phyloP scores from a whole-genome alignment of 1,140 invertebrate genomes.

The Trichonephila clavata region DNA sequence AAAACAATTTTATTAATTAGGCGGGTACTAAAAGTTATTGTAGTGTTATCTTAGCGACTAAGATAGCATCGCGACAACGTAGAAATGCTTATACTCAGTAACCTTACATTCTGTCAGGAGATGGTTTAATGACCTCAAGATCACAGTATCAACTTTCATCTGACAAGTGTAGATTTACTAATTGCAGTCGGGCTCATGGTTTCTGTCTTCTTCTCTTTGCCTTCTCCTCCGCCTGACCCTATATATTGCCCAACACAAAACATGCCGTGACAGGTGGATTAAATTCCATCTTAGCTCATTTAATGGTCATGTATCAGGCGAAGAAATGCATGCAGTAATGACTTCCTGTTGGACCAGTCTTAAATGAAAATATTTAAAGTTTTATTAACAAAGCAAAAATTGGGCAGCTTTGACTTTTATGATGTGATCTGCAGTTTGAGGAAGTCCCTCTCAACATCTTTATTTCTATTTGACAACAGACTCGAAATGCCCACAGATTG shows the following conservation, averaged over 20 bases:
- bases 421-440: neutral
- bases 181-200: slow-evolving; percentile 58
- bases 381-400: slow-evolving; percentile 36
- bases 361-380: slow-evolving; percentile 44
- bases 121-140: slow-evolving; percentile 75
- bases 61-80: slow-evolving; percentile 64
- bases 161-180: slow-evolving; percentile 77
- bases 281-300: slow-evolving; percentile 68
- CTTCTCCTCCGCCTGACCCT: slow-evolving; percentile 10
- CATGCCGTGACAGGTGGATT: slow-evolving; percentile 65
- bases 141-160: slow-evolving; percentile 65
- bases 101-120: slow-evolving; percentile 38
- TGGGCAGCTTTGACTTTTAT: neutral
- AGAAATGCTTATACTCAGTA: slow-evolving; percentile 47
- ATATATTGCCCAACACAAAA: slow-evolving; percentile 52
- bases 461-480: slow-evolving; percentile 1
- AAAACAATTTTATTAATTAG: slow-evolving; percentile 75
- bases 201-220: neutral
- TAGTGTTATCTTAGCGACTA: slow-evolving; percentile 71
- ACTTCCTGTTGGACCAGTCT: slow-evolving; percentile 50
- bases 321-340: slow-evolving; percentile 59
- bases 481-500: neutral
- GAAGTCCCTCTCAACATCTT: neutral
- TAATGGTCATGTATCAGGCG: slow-evolving; percentile 54
- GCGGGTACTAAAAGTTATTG: slow-evolving; percentile 41